Base-by-base conservation (phyloP, 2,113 vertebrate species). In the Microcebus ravelobensis region DNA sequence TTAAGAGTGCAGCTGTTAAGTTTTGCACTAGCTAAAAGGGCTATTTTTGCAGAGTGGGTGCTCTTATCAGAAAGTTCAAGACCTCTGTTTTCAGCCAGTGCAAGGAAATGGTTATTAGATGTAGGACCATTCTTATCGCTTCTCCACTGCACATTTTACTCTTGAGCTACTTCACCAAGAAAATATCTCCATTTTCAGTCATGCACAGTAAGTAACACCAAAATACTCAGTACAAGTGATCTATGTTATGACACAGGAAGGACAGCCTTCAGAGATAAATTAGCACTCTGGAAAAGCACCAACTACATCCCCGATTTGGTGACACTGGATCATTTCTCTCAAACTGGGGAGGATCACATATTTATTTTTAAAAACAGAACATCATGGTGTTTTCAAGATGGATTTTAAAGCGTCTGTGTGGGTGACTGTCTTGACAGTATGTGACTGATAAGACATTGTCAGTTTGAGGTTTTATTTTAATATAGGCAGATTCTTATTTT, bases 351-450 rank as follows among this genome's bases (percentile, higher is more conserved):
- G 70, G 13, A 48, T n/a, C 29, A 91, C 34, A 27, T 87, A 84
- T 71, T 95, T 93, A 89, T 80, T 90, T 95, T 90, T 74, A 45
- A 76, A 97, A 90, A 48, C 10, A 50, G 59, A 85, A 57, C 39
- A 70, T 70, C 48, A 71, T 34, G 18, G 17, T 88, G 65, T 85
- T 91, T 92, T 97, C 36, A 59, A 74, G 96, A 63, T 87, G 88
- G 36, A 61, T 87, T 96, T 95, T 77, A 39, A 65, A 93, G 48
- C 82, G 63, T 1, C 21, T 73, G 50, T 52, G 71, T 89, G 55
- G 79, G 73, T 85, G 77, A 96, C 65, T 50, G 50, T 70, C 71
- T 81, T 70, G 55, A 57, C 57, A 76, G 50, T 55, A 45, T 20
- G 4, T 85, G 45, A 92, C 52, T 68, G 52, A 79, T 89, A 50